Base-by-base conservation (phyloP, 2,888 invertebrate genomes). In the Coelinius sp. region DNA sequence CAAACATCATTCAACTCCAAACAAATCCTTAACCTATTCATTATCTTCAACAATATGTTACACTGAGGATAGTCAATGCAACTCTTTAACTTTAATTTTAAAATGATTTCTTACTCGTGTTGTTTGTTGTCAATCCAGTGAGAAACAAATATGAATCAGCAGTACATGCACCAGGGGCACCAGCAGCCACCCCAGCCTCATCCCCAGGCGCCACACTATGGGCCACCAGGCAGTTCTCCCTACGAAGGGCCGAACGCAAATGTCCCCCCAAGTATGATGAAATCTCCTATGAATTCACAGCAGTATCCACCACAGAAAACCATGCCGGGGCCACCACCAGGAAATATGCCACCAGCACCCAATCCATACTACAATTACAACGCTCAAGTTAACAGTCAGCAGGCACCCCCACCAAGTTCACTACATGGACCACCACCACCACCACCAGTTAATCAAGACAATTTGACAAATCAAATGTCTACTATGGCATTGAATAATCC, bases 91-190 rank as follows among this genome's bases (percentile, higher is more conserved):
- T 1, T 41, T 12, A 1, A 41, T 41, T n/a, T n/a, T 10, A 69
- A 73, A 41, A 41, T 70, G 14, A 52, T 65, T 10, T 64, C 17
- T 31, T 6, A 20, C 17, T 3, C 17, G 46, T 49, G 3, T 41
- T 56, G 44, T 27, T 31, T 31, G 63, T 17, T 14, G n/a, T 59
- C 72, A 74, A 76, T 79, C 64, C 73, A 81, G 80, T 75, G 72
- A 79, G 76, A 80, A 84, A 49, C 46, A 79, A 84, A 75, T 71
- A 90, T 90, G 90, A 90, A 90, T 88, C 89, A 90, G 35, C 90
- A 89, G 75, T 90, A 89, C 77, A 84, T 89, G 81, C 88, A 84
- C 66, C 83, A 84, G 44, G 79, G 78, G 70, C 76, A 68, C 17
- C 78, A 75, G 44, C 78, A 80, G 41, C 79, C 74, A 44, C 80